phyloP scores from a whole-genome alignment of 2,888 invertebrate genomes.

The Opisthograptis luteolata region DNA sequence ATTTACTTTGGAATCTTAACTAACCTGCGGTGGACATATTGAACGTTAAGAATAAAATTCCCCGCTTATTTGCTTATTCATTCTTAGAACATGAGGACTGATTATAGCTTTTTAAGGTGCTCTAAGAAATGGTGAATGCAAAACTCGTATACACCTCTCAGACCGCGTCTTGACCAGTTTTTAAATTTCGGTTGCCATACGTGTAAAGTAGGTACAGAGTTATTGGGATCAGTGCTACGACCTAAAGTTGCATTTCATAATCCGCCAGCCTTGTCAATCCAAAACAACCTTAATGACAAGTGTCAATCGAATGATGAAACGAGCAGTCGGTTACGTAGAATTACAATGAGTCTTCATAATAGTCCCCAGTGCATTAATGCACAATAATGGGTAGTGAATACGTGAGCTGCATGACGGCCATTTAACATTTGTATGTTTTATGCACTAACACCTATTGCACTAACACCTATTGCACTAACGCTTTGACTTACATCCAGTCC shows the following conservation, averaged over 20 bases:
- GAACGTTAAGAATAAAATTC: not conserved
- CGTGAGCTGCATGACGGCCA: conserved; percentile 27
- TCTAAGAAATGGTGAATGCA: too few species aligned
- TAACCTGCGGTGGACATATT: conserved; percentile 10
- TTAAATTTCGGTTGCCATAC: not conserved
- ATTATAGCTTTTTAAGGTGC: too few species aligned
- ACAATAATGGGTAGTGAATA: conserved; percentile 38
- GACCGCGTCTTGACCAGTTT: too few species aligned
- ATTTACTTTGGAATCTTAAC: not conserved
- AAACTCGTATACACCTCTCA: not conserved
- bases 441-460: conserved; percentile 36
- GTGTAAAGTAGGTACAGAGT: not conserved
- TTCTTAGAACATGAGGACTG: not conserved
- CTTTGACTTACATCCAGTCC: conserved; percentile 31
- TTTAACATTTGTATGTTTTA: conserved; percentile 37
- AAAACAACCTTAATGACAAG: conserved; percentile 39
- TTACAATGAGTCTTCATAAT: conserved; percentile 44
- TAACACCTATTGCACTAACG: conserved; percentile 39
- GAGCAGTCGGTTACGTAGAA: conserved; percentile 45
- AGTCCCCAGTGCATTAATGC: conserved; percentile 38
- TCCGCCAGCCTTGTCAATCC: conserved; percentile 42
- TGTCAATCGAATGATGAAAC: conserved; percentile 55
- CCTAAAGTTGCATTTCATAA: conserved; percentile 18
- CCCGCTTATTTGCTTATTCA: not conserved
- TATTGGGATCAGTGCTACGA: not conserved